Evolutionary conservation across 2,113 vertebrate species (phyloP).

Genomic region (Cyphomyrus discorhynchus): DNA sequence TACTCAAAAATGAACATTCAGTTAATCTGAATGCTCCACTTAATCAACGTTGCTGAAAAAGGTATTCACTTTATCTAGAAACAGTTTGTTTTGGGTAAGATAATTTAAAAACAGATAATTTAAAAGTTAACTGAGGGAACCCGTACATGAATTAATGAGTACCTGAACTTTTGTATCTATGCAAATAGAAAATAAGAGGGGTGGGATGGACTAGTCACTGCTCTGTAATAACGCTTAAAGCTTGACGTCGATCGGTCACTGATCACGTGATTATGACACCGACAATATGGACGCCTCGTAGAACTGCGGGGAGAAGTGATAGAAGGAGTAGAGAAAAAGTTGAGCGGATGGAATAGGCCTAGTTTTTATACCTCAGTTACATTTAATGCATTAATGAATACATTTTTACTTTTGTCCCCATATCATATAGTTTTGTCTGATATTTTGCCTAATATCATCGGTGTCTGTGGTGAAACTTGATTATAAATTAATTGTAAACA

Average conservation of each 20-base stretch:
- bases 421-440: not conserved
- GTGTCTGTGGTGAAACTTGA: not conserved
- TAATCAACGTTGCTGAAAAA: not conserved
- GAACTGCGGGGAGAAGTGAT: not conserved
- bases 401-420: not conserved
- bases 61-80: not conserved
- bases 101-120: not conserved
- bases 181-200: not conserved
- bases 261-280: not conserved
- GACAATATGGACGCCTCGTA: not conserved
- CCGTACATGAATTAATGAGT: not conserved
- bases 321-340: not conserved
- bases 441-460: not conserved
- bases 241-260: not conserved
- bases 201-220: not conserved
- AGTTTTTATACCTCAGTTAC: not conserved
- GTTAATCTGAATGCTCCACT: not conserved
- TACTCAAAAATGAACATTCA: not conserved
- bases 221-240: not conserved
- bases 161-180: not conserved
- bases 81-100: not conserved
- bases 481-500: not conserved
- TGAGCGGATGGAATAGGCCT: not conserved
- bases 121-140: not conserved
- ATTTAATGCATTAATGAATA: not conserved